Conservation (phyloP, 1,140 invertebrate genomes). For the Sitophilus oryzae region DNA sequence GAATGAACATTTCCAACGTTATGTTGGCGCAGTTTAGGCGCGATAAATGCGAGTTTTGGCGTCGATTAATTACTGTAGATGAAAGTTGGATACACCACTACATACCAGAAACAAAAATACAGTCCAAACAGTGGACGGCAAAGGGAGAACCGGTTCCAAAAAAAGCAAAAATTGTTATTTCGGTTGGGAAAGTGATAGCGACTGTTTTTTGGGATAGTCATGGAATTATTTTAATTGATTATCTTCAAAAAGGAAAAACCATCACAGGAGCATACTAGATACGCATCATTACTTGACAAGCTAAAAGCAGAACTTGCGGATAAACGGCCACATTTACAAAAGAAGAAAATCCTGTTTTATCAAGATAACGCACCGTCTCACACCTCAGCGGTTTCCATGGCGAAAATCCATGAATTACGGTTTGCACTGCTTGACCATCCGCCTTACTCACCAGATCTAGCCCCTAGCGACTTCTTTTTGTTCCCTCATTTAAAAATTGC, state of each 20-base stretch:
- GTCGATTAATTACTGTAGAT: no score
- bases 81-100: no score
- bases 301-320: constrained; percentile 35
- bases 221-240: not conserved
- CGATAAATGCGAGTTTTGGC: no score
- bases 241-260: not conserved
- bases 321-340: constrained; percentile 36
- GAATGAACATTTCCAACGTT: no score
- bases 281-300: constrained; percentile 30
- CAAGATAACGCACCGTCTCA: constrained; percentile 34
- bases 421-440: constrained; percentile 43
- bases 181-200: not conserved
- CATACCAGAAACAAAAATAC: no score
- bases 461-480: constrained; percentile 23
- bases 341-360: constrained; percentile 36
- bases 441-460: constrained; percentile 42
- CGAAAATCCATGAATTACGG: constrained; percentile 40
- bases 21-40: no score
- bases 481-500: constrained; percentile 25
- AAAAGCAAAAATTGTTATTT: no score
- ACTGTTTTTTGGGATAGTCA: not conserved
- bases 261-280: not conserved
- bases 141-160: no score
- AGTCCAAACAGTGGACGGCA: no score
- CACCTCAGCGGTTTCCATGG: constrained; percentile 33